Conservation (phyloP, 2,797 vertebrate genomes). For the Mallotus villosus region DNA sequence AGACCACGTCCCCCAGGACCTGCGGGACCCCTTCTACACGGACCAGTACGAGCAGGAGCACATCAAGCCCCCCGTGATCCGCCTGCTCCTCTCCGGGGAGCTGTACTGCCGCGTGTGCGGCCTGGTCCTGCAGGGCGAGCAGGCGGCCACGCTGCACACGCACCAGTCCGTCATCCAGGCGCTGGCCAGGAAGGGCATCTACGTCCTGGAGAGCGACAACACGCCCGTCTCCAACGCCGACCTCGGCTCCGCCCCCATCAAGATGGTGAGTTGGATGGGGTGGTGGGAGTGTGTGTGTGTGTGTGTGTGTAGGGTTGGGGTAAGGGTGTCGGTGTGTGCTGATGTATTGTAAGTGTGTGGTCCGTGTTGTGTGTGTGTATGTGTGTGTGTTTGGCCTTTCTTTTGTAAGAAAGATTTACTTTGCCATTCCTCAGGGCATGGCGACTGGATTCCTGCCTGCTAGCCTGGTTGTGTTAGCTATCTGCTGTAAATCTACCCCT, state of each 20-base stretch:
- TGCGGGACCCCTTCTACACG: constrained; percentile 91
- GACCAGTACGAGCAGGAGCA: constrained; percentile 98
- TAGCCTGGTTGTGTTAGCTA: neutral
- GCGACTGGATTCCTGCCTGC: neutral
- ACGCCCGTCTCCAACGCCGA: constrained; percentile 85
- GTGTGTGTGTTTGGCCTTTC: neutral
- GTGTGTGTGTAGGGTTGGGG: constrained; percentile 1
- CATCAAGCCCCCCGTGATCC: constrained; percentile 91
- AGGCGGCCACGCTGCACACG: constrained; percentile 81
- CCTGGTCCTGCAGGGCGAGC: constrained; percentile 87
- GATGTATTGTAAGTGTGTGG: neutral
- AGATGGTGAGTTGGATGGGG: constrained; percentile 83
- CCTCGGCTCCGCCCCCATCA: constrained; percentile 86
- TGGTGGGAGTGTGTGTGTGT: neutral
- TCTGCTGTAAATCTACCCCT: neutral
- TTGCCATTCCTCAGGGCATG: neutral
- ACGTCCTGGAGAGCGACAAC: constrained; percentile 88
- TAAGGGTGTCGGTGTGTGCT: neutral
- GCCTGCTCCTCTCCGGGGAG: constrained; percentile 88
- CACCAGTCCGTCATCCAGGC: constrained; percentile 90
- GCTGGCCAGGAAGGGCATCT: constrained; percentile 89
- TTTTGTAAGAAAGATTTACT: neutral
- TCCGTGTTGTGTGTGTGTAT: neutral
- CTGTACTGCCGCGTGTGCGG: constrained; percentile 91
- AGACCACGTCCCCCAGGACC: constrained; percentile 91